Base-by-base conservation (phyloP, 2,113 vertebrate genomes). In the Desmodus rotundus region DNA sequence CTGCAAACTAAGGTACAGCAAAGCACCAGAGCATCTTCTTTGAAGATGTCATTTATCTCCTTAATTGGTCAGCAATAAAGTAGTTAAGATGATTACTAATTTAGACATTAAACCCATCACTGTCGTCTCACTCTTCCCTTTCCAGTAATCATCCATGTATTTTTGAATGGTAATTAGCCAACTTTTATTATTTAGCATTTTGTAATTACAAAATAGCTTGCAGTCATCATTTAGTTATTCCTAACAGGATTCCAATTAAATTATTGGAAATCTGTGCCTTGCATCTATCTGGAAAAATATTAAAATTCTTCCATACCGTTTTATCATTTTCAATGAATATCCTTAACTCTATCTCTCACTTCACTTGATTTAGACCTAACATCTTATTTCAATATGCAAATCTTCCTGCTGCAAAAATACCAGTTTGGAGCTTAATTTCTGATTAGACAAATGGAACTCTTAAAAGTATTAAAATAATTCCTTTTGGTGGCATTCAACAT, bases 151-250 rank as follows among this genome's bases (percentile, higher is more conserved):
- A 87, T 33, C 26, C 65, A 31, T 47, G 20, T 68, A 96, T 78
- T 93, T 96, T 97, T 94, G 56, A 95, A 86, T 84, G 52, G 76
- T 89, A 91, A 96, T 87, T 93, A 93, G 78, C 16, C 78, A 94
- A 89, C 41, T 77, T 87, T 91, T 95, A 87, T 97, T 94, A 89
- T 94, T 97, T 96, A 96, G 54, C 73, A 73, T 28, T 90, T 80
- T 31, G 28, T 96, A 89, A 95, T 97, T 61, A 94, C 76, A 95
- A 74, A 83, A 82, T 74, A 95, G n/a, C 54, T 96, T 89, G 16
- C 14, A 88, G 63, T 93, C 87, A 87, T 91, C 68, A 80, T 86
- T 87, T 87, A 72, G 61, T 78, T 83, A 82, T 93, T 80, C n/a
- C 65, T 86, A 91, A 70, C 12, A 72, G 12, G 33, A 84, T 93